These are phyloP conservation scores for Cactoblastis cactorum DNA, from an alignment of 2,888 invertebrate species.

Conservation along the genomic window DNA sequence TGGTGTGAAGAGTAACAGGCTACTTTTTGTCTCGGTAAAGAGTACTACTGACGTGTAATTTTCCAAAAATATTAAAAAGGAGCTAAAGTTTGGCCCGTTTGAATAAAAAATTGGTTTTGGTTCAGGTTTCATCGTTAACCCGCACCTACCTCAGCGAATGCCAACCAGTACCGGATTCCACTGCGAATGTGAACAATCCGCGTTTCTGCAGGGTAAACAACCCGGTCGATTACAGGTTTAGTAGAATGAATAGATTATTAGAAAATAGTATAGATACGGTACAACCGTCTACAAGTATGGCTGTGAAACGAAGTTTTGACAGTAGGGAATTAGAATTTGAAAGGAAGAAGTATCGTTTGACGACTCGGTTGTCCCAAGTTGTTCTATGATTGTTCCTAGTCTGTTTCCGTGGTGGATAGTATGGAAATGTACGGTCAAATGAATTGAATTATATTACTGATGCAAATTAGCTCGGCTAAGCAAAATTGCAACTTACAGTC, in stretches of 20 bases:
- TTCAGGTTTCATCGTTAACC: constrained; percentile 48
- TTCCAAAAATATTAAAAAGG: too few relatives aligned
- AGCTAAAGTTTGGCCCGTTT: too few relatives aligned
- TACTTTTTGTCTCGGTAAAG: too few relatives aligned
- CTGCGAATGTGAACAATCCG: constrained; percentile 44
- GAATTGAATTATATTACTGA: too few relatives aligned
- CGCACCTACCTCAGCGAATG: constrained; percentile 44
- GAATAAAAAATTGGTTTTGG: too few relatives aligned
- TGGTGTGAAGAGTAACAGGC: too few relatives aligned
- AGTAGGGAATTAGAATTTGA: constrained; percentile 48
- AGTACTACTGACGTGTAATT: too few relatives aligned
- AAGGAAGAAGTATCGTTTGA: constrained; percentile 56
- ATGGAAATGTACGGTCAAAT: neutral
- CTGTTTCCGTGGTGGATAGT: constrained; percentile 19
- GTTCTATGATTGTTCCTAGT: constrained; percentile 62
- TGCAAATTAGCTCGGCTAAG: too few relatives aligned
- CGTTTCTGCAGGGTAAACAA: constrained; percentile 21
- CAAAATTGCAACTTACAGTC: too few relatives aligned
- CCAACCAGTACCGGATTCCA: constrained; percentile 36
- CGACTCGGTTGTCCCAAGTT: constrained; percentile 61
- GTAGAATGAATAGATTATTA: constrained; percentile 52
- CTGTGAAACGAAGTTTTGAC: constrained; percentile 61
- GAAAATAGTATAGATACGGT: constrained; percentile 51
- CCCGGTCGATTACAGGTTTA: constrained; percentile 57
- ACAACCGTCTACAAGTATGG: constrained; percentile 49